phyloP scores from a whole-genome alignment of 2,888 invertebrate species.

The Eupithecia subumbrata region DNA sequence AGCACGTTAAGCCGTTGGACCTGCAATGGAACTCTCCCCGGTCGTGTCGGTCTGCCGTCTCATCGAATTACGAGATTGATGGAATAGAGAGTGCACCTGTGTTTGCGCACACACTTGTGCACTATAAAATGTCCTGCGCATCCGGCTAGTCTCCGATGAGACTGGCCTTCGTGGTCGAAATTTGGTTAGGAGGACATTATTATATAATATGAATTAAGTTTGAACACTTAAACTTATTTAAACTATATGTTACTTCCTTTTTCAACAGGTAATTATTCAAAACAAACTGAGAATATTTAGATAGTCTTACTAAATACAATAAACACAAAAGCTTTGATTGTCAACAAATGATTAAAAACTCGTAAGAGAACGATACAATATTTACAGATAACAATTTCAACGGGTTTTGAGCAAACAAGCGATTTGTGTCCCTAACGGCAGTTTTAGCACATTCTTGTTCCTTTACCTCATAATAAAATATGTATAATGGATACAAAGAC shows the following conservation, averaged over 20 bases:
- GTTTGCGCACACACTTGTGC: no score
- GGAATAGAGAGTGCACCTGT: no score
- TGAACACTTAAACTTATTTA: neutral
- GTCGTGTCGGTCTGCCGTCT: no score
- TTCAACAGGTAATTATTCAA: neutral
- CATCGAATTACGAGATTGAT: no score
- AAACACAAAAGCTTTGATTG: neutral
- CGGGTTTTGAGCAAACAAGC: conserved; percentile 51
- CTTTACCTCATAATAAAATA: conserved; percentile 50
- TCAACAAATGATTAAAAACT: conserved; percentile 8
- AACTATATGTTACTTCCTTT: neutral
- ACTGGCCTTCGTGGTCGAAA: no score
- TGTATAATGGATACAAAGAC: conserved; percentile 35
- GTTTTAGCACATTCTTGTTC: conserved; percentile 51
- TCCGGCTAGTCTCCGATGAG: no score
- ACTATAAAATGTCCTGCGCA: no score
- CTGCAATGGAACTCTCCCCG: no score
- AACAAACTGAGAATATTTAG: neutral
- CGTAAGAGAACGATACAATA: conserved; percentile 6
- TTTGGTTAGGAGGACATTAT: no score
- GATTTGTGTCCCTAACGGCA: conserved; percentile 57
- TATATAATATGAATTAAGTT: no score
- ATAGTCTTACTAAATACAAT: neutral
- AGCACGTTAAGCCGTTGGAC: no score
- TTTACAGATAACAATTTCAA: conserved; percentile 33